Evolutionary conservation across 1,140 invertebrate species (phyloP).

Genomic region (Nephotettix cincticeps): DNA sequence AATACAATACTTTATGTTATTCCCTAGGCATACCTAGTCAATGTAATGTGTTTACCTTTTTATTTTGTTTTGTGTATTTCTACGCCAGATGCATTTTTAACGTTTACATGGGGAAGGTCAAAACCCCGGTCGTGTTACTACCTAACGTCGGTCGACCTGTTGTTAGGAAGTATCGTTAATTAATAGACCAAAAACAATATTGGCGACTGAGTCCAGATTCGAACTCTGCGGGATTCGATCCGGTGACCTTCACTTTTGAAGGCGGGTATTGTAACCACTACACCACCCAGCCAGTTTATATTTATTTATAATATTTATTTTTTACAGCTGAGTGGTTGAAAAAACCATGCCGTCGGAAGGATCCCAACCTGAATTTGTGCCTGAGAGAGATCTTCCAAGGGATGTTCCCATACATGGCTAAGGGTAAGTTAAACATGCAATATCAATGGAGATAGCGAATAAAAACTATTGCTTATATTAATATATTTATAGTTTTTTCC

Average conservation of each 20-base stretch:
- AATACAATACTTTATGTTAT: no score
- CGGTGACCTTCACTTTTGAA: not conserved
- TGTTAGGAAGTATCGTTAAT: no score
- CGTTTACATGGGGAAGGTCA: no score
- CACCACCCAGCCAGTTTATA: not conserved
- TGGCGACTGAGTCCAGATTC: not conserved
- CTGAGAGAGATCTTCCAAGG: constrained; percentile 46
- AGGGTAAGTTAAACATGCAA: no score
- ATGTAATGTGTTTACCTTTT: no score
- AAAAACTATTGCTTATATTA: no score
- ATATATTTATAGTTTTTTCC: not conserved
- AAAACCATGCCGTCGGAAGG: constrained; percentile 44
- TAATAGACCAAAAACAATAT: not conserved
- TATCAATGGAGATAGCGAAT: no score
- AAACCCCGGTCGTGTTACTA: no score
- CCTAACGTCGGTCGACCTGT: no score
- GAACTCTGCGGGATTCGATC: not conserved
- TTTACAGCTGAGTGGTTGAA: constrained; percentile 49
- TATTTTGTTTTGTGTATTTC: not conserved
- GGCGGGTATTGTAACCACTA: not conserved
- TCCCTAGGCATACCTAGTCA: no score
- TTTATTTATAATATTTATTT: not conserved
- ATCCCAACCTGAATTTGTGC: constrained; percentile 47
- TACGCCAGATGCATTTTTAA: no score
- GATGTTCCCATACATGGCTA: constrained; percentile 51